Evolutionary conservation across 2,797 vertebrate genomes (phyloP), one percentile per base, ranked within the genome.

Genomic region (Rhinoraja longicauda): DNA sequence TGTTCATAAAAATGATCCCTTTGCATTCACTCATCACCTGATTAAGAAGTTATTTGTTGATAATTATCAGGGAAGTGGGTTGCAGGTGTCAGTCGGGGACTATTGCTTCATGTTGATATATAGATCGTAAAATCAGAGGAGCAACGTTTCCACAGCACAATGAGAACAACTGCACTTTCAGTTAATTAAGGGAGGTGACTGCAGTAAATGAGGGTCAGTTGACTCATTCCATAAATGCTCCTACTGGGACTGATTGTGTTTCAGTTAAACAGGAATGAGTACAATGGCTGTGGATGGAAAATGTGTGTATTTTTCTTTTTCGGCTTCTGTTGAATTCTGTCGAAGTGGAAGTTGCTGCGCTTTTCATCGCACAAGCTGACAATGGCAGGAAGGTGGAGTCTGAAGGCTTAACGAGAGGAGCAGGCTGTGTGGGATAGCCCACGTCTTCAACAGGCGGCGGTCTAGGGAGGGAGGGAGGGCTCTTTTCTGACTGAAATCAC

Each of bases 311-410:
- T n/a, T 88, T 67, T 84, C 29, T 59, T 36, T 62, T 59, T 17
- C n/a, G 36, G n/a, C 62, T 62, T 3, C 62, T 21, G n/a, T 88
- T 36, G 29, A 88, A 67, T 67, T 88, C 84, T n/a, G 2, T 67
- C 67, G 59, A 67, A 67, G 84, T 88, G 84, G 84, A 88, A 88
- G 84, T 88, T n/a, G 84, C 84, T 67, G 15, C 10, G 24, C 59
- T 36, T 67, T n/a, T 88, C 84, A 88, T 88, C 62, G 17, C 62
- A 64, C 84, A 32, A 36, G n/a, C 84, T 88, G 62, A 88, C 84
- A 88, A 88, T 88, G 62, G 62, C 84, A 88, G 84, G 84, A 88
- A 88, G 84, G 59, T 67, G 84, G 84, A 67, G 84, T 88, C 67
- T 88, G 84, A 88, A 88, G n/a, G 84, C 84, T 88, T 88, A 64